Conservation (phyloP, 2,888 invertebrate genomes). For the Drosophila formosana region DNA sequence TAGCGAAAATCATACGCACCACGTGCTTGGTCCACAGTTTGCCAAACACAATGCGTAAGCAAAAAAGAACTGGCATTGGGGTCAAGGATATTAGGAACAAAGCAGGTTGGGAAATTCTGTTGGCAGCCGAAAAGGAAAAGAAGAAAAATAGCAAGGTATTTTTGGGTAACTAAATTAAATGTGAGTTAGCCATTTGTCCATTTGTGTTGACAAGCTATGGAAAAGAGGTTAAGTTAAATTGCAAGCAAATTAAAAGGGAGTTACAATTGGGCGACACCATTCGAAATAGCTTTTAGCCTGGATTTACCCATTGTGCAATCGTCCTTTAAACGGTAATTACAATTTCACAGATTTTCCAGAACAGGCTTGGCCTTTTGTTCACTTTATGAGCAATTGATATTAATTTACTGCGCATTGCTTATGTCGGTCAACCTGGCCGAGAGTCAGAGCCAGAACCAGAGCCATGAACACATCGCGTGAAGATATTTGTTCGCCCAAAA, state of each 20-base stretch:
- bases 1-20: slow-evolving; percentile 50
- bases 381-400: slow-evolving; percentile 69
- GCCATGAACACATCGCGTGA: slow-evolving; percentile 65
- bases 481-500: slow-evolving; percentile 60
- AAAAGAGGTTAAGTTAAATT: slow-evolving; percentile 64
- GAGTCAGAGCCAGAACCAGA: not conserved
- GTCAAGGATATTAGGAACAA: slow-evolving; percentile 58
- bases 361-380: slow-evolving; percentile 44
- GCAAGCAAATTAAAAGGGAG: slow-evolving; percentile 52
- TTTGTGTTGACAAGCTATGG: slow-evolving; percentile 30
- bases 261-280: slow-evolving; percentile 19
- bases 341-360: slow-evolving; percentile 54
- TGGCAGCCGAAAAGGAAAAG: slow-evolving; percentile 11
- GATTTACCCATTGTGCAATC: slow-evolving; percentile 44
- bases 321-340: slow-evolving; percentile 43
- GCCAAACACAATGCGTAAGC: slow-evolving; percentile 60
- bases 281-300: slow-evolving; percentile 11
- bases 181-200: slow-evolving; percentile 53
- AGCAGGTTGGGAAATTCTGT: slow-evolving; percentile 28
- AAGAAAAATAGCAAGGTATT: slow-evolving; percentile 48
- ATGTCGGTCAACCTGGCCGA: slow-evolving; percentile 26
- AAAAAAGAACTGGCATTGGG: slow-evolving; percentile 56
- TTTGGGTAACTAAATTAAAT: slow-evolving; percentile 62
- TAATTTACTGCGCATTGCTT: slow-evolving; percentile 56
- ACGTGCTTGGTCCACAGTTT: slow-evolving; percentile 37